A percentile compares a stretch with the other conserved stretches of the same genome.
These are phyloP conservation scores for Nyctereutes procyonoides DNA, from an alignment of 2,113 vertebrate genomes.

Conservation along the genomic window DNA sequence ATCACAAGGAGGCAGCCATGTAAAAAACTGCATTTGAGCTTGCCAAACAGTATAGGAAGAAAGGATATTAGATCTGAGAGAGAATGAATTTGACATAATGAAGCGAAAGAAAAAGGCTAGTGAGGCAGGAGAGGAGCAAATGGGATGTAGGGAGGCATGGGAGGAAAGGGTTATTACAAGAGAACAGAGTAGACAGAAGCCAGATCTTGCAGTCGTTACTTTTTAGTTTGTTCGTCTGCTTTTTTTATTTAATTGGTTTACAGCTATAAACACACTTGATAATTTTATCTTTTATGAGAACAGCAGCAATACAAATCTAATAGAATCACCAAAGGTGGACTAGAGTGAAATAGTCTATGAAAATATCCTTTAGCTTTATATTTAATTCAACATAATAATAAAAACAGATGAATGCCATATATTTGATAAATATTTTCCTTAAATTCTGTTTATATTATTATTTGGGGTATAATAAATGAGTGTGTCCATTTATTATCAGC, in stretches of 20 bases:
- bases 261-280: background rate
- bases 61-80: conserved; percentile 22
- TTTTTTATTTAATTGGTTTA: background rate
- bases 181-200: background rate
- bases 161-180: background rate
- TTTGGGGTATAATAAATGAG: background rate
- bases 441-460: conserved; percentile 42
- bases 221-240: background rate
- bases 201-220: background rate
- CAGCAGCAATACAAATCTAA: background rate
- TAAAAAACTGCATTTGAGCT: conserved; percentile 19
- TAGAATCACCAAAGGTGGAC: background rate
- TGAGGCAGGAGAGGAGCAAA: conserved; percentile 1
- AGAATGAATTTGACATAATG: conserved; percentile 44
- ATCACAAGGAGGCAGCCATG: background rate
- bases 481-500: background rate
- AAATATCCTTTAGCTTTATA: background rate
- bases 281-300: background rate
- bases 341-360: background rate
- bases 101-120: background rate
- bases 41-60: conserved; percentile 30
- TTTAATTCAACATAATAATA: background rate
- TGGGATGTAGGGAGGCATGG: background rate
- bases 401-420: background rate
- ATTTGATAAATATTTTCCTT: background rate